phyloP scores from a whole-genome alignment of 2,797 vertebrate genomes.

The Brachyrhaphis roseni region DNA sequence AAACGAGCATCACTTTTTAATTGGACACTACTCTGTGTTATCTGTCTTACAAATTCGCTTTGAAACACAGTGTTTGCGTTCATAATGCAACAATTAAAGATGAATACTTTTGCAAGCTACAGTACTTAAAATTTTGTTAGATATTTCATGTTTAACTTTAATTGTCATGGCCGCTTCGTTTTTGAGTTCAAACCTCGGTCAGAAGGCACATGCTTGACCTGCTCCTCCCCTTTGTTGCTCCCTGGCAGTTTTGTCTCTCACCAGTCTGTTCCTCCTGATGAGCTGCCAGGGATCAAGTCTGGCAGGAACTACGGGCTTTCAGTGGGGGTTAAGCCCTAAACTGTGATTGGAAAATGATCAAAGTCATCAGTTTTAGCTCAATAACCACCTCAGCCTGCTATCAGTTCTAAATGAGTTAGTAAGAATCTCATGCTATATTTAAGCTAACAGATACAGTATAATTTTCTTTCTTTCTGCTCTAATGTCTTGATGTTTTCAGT shows the following conservation, averaged over 20 bases:
- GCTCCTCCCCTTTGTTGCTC: slow-evolving; percentile 41
- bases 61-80: not conserved
- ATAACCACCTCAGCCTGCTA: slow-evolving; percentile 1
- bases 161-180: slow-evolving; percentile 26
- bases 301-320: slow-evolving; percentile 20
- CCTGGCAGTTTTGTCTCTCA: slow-evolving; percentile 60
- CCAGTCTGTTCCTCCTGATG: slow-evolving; percentile 69
- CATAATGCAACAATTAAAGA: not conserved
- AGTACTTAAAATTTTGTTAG: slow-evolving; percentile 1
- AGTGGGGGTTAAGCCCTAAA: slow-evolving; percentile 12
- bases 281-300: slow-evolving; percentile 58
- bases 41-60: not conserved
- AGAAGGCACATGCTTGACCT: slow-evolving; percentile 60
- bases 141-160: slow-evolving; percentile 18
- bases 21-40: not conserved
- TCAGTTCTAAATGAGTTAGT: slow-evolving; percentile 11
- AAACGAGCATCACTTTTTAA: not conserved
- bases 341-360: not conserved
- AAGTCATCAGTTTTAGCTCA: not conserved
- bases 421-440: too few relatives aligned
- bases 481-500: slow-evolving; percentile 52
- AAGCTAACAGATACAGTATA: not conserved
- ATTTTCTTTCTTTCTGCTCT: slow-evolving; percentile 18
- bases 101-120: not conserved
- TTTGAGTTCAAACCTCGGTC: slow-evolving; percentile 71